Base-by-base conservation (phyloP, 2,797 vertebrate species). In the Acanthurus lineatus region DNA sequence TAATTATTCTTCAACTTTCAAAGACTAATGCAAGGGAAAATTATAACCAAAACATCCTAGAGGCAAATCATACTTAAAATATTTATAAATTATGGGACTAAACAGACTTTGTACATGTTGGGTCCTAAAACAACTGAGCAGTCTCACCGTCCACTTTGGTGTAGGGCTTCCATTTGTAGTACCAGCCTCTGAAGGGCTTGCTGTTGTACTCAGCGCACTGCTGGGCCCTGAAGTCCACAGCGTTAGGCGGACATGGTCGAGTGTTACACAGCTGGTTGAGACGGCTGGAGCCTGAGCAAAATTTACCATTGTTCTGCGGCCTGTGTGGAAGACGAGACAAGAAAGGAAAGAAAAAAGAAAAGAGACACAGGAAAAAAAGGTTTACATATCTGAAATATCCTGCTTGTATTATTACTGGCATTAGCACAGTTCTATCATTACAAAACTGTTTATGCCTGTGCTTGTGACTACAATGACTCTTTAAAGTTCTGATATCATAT, bases 141-240 rank as follows among this genome's bases (percentile, higher is more conserved):
- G 65, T 58, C 70, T 94, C 95, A 99, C 98, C 97, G 90, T 99
- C 96, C 68, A 99, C 98, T 93, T 97, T 98, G 40, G 95, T 98
- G 79, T 99, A 99, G 4, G 98, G 97, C 86, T 98, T 98, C 98
- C 98, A 99, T 82, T 98, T 97, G 93, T 99, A 99, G 95, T 96
- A 98, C 98, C 98, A 99, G 57, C 98, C 98, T 20, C 98, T 95
- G 93, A 99, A 99, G 35, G 98, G 97, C 78, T 97, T 99, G 94
- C 96, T 97, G 94, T 99, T 99, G 93, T 98, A 97, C 77, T 98
- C 97, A 0, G 97, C 97, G 2, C 98, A 99, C 89, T 99, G 98
- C 92, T 97, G 97, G 53, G 97, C 95, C 68, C 98, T 95, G 92
- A 99, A 99, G 80, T 96, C 96, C 85, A 96, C 84, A 6, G 94